phyloP scores from a whole-genome alignment of 1,140 invertebrate genomes.

The Holcopasites calliopsidis region DNA sequence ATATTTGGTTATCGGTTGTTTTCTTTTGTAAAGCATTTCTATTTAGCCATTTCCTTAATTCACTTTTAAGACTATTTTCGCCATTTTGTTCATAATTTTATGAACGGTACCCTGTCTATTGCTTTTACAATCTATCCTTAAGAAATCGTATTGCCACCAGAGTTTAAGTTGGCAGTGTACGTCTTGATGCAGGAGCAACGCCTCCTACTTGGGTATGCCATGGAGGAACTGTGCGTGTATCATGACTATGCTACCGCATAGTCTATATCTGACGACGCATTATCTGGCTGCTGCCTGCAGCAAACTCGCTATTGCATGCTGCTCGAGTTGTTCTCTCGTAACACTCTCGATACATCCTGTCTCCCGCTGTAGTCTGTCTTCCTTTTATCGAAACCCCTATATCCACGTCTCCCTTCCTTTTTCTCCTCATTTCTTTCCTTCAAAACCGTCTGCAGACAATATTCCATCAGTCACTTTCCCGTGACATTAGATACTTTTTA shows the following conservation, averaged over 20 bases:
- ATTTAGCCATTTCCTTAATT: too few relatives aligned
- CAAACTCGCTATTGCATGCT: constrained; percentile 22
- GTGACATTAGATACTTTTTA: background rate
- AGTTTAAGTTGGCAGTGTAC: background rate
- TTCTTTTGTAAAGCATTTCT: too few relatives aligned
- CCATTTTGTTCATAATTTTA: too few relatives aligned
- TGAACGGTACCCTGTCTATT: too few relatives aligned
- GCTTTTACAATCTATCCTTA: too few relatives aligned
- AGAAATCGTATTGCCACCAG: background rate
- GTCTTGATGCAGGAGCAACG: constrained; percentile 50
- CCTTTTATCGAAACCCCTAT: background rate
- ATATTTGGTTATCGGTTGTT: background rate
- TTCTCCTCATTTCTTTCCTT: background rate
- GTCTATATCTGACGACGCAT: constrained; percentile 54
- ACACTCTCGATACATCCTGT: constrained; percentile 24
- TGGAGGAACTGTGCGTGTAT: background rate
- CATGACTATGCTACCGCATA: constrained; percentile 4
- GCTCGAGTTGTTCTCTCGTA: constrained; percentile 13
- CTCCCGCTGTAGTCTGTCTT: background rate
- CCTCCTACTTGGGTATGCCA: constrained; percentile 38
- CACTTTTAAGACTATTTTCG: too few relatives aligned
- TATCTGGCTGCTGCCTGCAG: constrained; percentile 42
- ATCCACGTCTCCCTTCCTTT: background rate
- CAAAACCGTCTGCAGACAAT: background rate
- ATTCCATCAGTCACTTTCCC: background rate